These are phyloP conservation scores for Setophaga petechia DNA, from an alignment of 2,113 vertebrate species.

Conservation along the genomic window DNA sequence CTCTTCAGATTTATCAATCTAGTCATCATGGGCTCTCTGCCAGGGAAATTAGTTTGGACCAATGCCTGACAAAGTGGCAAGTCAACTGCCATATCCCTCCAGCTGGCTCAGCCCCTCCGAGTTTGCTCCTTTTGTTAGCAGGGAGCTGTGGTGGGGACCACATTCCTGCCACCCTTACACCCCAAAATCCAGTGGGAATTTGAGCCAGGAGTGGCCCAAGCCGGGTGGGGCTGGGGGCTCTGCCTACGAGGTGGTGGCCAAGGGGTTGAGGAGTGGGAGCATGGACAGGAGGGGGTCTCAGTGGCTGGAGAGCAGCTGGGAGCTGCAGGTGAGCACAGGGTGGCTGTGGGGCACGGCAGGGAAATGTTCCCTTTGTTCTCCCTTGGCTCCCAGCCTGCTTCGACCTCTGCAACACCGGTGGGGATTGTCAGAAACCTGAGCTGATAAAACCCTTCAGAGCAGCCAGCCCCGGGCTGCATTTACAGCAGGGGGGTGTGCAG, in stretches of 20 bases:
- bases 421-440: conserved; percentile 24
- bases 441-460: neutral
- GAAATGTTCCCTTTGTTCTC: conserved; percentile 5
- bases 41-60: conserved; percentile 72
- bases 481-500: neutral
- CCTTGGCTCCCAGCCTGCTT: neutral
- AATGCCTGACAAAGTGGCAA: conserved; percentile 68
- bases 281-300: neutral
- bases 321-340: neutral
- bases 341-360: neutral
- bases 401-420: neutral
- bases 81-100: conserved; percentile 61
- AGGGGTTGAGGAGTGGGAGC: neutral
- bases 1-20: conserved; percentile 71
- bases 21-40: conserved; percentile 65
- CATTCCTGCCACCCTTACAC: neutral
- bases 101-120: conserved; percentile 53
- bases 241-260: accelerated
- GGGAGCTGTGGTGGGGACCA: neutral
- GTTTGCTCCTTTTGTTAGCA: conserved; percentile 57
- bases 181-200: accelerated
- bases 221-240: accelerated
- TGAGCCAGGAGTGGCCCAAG: neutral
- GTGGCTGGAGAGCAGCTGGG: neutral
- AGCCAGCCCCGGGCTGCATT: neutral